Evolutionary conservation across 2,888 invertebrate species (phyloP).

Genomic region (Esperia sulphurella): DNA sequence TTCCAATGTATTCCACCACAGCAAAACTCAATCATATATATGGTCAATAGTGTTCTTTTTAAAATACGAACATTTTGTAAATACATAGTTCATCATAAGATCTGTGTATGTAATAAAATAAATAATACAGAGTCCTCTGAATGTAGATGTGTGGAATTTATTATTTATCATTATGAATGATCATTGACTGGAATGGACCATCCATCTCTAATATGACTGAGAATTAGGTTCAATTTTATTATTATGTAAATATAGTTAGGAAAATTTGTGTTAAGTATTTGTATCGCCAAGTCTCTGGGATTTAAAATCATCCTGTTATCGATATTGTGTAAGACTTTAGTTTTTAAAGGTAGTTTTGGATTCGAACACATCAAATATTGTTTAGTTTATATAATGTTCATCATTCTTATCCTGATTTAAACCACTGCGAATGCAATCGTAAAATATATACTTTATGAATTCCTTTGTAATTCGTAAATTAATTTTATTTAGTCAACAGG

Average conservation of each 20-base stretch:
- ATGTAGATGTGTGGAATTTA: constrained; percentile 12
- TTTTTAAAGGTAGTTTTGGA: constrained; percentile 22
- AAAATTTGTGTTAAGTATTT: constrained; percentile 36
- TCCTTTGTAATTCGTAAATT: constrained; percentile 6
- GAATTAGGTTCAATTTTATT: constrained; percentile 70
- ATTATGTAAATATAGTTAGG: constrained; percentile 57
- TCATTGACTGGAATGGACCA: constrained; percentile 27
- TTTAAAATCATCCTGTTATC: constrained; percentile 35
- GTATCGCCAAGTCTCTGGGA: constrained; percentile 33
- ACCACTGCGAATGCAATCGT: constrained; percentile 1
- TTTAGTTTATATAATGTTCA: constrained; percentile 8
- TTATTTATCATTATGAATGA: constrained; percentile 3
- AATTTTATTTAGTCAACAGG: constrained; percentile 44
- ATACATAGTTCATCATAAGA: constrained; percentile 16
- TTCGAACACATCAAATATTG: constrained; percentile 21
- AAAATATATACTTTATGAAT: constrained; percentile 2
- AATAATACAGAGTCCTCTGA: constrained; percentile 17
- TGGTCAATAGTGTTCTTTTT: constrained; percentile 8
- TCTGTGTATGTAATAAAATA: constrained; percentile 3
- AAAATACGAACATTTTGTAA: constrained; percentile 15
- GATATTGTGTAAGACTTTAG: constrained; percentile 32
- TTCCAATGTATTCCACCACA: constrained; percentile 10
- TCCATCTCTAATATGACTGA: constrained; percentile 69
- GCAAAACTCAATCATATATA: constrained; percentile 2
- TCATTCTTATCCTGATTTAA: constrained; percentile 9